phyloP scores from a whole-genome alignment of 2,888 invertebrate genomes.

The Dynastes tityus region DNA sequence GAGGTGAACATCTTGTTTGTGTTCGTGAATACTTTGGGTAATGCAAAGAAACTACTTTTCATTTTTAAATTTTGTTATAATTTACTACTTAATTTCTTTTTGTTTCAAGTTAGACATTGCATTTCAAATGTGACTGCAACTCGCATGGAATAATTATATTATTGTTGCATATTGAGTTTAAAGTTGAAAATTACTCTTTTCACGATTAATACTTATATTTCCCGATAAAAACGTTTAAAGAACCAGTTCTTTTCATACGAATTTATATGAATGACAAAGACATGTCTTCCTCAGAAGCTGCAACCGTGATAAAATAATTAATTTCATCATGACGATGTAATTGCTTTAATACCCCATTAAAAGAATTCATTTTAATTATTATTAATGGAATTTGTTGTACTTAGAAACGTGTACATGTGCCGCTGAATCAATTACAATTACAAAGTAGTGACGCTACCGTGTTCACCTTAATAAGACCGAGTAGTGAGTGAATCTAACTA shows the following conservation, averaged over 20 bases:
- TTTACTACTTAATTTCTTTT: no score
- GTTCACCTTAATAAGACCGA: slow-evolving; percentile 16
- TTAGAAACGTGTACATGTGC: slow-evolving; percentile 9
- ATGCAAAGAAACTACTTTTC: no score
- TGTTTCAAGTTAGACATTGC: no score
- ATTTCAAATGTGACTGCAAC: no score
- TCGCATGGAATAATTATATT: neutral
- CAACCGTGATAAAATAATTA: neutral
- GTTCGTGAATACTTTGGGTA: no score
- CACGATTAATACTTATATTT: neutral
- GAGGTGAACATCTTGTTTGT: no score
- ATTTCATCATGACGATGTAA: slow-evolving; percentile 10
- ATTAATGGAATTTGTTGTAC: slow-evolving; percentile 34
- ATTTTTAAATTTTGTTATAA: no score
- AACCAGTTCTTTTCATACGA: neutral
- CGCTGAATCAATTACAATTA: slow-evolving; percentile 29
- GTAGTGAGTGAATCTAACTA: slow-evolving; percentile 25
- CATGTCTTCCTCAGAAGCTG: neutral
- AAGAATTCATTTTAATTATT: slow-evolving; percentile 25
- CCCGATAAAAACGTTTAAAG: no score
- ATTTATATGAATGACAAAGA: neutral
- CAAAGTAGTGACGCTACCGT: slow-evolving; percentile 26
- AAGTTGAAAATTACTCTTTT: neutral
- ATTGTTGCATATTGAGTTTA: no score
- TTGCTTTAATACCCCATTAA: slow-evolving; percentile 21